These are phyloP conservation scores for Globodera ellingtonae DNA, from an alignment of 1,140 invertebrate genomes.

Conservation along the genomic window DNA sequence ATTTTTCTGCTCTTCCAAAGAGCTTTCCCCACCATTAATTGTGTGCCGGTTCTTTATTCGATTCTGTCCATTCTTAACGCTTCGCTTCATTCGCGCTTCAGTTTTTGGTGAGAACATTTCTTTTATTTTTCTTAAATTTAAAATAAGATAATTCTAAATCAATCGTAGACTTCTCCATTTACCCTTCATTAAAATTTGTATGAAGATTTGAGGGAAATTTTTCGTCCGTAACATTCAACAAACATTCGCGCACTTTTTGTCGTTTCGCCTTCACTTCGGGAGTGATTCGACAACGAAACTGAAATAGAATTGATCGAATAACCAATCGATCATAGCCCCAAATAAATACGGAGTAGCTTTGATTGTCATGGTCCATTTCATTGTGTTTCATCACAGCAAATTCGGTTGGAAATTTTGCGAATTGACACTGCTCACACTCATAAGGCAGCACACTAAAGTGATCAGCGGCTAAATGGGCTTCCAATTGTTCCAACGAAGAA, in stretches of 20 bases:
- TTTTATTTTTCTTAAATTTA: no score
- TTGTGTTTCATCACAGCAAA: slow-evolving; percentile 39
- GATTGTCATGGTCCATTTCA: slow-evolving; percentile 32
- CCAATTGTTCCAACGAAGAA: slow-evolving; percentile 35
- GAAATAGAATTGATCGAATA: slow-evolving; percentile 2
- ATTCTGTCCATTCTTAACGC: no score
- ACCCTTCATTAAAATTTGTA: neutral
- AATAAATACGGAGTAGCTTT: slow-evolving; percentile 20
- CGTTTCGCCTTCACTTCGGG: slow-evolving; percentile 24
- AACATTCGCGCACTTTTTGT: slow-evolving; percentile 20
- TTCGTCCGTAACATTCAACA: slow-evolving; percentile 1
- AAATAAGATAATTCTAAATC: no score
- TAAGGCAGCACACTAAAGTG: slow-evolving; percentile 48
- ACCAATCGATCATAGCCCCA: neutral
- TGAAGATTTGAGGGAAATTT: neutral
- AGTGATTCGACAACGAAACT: slow-evolving; percentile 34
- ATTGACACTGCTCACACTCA: slow-evolving; percentile 50
- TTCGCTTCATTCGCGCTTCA: no score
- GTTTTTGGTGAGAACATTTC: no score
- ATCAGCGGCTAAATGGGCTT: slow-evolving; percentile 43
- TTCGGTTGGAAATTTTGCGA: slow-evolving; percentile 50
- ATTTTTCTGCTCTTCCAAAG: no score
- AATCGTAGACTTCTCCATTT: no score
- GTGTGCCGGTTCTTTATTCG: no score
- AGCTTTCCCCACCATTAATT: no score